Base-by-base conservation (phyloP, 2,888 invertebrate species). In the Melanostoma scalare region DNA sequence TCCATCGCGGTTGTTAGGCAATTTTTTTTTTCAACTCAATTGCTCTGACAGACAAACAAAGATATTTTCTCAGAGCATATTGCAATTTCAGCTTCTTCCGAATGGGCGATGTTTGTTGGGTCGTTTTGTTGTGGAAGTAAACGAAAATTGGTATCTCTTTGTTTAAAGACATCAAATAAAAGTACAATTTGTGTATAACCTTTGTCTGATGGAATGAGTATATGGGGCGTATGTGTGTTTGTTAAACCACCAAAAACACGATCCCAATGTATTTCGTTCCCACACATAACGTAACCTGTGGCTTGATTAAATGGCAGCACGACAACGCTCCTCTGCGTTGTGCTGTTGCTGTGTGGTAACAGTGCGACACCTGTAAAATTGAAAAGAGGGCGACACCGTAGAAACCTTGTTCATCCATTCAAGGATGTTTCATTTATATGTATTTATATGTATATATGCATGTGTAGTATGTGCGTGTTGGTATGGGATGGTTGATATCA, bases 251-350 rank as follows among this genome's bases (percentile, higher is more conserved):
- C 53, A 38, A 35, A 65, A 74, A 74, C 63, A 63, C 33, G 6
- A 42, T 68, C 53, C 74, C 50, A 44, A 52, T 63, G 69, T 60
- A 63, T 65, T 20, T 33, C 40, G 33, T 61, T 69, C 31, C 38
- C 58, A 9, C 55, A 48, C 42, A 63, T 55, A 50, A 44, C 20
- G 63, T 74, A 65, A 75, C 75, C 80, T 80, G 80, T 80, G 80
- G 75, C 69, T 80, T 80, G 52, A 65, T 71, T 53, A 65, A 71
- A 65, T 71, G 71, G 75, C 75, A 71, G 58, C 75, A 80, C 80
- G 69, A 55, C 80, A 80, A 75, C 52, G 63, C 38, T 63, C 35
- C 44, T 42, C 38, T 9, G 38, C 56, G 67, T 60, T 65, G 69
- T 52, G 42, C 50, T 79, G 60, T 61, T 74, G 36, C 69, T 56